Evolutionary conservation across 2,113 vertebrate species (phyloP).

Genomic region (Callipepla squamata): DNA sequence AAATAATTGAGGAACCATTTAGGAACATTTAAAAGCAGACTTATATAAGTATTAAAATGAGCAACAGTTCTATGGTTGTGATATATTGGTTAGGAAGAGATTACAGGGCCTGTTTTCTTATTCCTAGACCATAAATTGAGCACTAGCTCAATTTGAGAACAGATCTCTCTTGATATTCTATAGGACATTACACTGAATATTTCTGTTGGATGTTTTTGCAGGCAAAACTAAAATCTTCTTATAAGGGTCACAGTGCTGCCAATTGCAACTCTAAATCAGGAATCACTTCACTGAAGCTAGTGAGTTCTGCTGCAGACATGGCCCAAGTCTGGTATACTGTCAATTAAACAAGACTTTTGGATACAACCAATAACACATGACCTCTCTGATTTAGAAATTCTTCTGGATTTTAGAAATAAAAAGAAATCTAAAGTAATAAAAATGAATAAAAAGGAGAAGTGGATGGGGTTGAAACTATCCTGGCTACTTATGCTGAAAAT

Average conservation of each 20-base stretch:
- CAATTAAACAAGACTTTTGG: neutral
- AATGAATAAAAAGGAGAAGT: rapidly evolving
- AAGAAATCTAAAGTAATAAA: neutral
- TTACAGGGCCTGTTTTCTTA: neutral
- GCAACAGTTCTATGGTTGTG: neutral
- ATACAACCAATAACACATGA: neutral
- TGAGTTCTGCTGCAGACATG: rapidly evolving
- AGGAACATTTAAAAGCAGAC: neutral
- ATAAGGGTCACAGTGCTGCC: neutral
- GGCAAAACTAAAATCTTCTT: neutral
- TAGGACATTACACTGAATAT: neutral
- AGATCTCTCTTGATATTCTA: neutral
- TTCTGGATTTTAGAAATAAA: neutral
- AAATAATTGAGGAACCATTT: neutral
- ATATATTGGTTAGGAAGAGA: neutral
- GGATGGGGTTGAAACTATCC: neutral
- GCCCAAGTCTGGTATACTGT: neutral
- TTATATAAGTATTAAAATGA: rapidly evolving
- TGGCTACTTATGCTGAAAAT: neutral
- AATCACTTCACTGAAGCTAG: neutral
- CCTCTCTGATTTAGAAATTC: neutral
- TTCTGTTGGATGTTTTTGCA: neutral
- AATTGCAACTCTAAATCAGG: neutral
- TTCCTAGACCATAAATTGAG: rapidly evolving
- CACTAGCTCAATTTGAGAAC: neutral